Evolutionary conservation across 2,888 invertebrate species (phyloP).

Genomic region (Ormyrus pomaceus): DNA sequence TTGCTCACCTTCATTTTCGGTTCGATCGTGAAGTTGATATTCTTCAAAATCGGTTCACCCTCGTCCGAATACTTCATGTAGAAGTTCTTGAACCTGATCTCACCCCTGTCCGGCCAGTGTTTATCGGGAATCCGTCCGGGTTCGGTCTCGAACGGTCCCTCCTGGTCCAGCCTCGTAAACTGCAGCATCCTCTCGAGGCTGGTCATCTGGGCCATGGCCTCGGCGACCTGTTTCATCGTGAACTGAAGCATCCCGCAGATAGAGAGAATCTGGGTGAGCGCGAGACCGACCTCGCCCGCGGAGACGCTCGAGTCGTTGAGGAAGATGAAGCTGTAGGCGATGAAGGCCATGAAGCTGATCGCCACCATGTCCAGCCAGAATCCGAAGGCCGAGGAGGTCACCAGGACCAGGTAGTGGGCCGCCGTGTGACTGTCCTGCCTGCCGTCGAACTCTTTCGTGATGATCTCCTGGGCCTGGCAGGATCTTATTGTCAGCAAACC

Average conservation of each 20-base stretch:
- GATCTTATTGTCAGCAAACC: slow-evolving; percentile 93
- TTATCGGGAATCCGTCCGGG: no score
- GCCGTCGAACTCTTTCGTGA: slow-evolving; percentile 85
- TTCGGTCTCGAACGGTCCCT: no score
- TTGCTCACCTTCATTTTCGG: no score
- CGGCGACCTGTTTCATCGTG: slow-evolving; percentile 87
- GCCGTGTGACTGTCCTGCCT: slow-evolving; percentile 84
- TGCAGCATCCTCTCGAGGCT: no score
- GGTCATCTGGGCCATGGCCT: slow-evolving; percentile 85
- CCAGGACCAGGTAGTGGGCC: slow-evolving; percentile 80
- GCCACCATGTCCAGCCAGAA: slow-evolving; percentile 82
- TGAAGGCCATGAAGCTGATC: slow-evolving; percentile 79
- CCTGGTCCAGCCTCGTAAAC: no score
- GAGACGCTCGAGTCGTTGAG: slow-evolving; percentile 76
- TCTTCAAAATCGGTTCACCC: no score
- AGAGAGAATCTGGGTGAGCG: slow-evolving; percentile 82
- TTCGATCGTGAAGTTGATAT: no score
- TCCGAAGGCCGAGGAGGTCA: slow-evolving; percentile 80
- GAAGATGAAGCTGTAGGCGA: slow-evolving; percentile 80
- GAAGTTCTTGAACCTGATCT: no score
- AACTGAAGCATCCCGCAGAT: slow-evolving; percentile 89
- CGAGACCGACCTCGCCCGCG: slow-evolving; percentile 84
- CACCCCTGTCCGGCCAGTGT: no score
- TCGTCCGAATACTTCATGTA: no score
- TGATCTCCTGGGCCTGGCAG: slow-evolving; percentile 83